Conservation (phyloP, 2,797 vertebrate genomes). For the Lepidocolaptes lacrymiger region DNA sequence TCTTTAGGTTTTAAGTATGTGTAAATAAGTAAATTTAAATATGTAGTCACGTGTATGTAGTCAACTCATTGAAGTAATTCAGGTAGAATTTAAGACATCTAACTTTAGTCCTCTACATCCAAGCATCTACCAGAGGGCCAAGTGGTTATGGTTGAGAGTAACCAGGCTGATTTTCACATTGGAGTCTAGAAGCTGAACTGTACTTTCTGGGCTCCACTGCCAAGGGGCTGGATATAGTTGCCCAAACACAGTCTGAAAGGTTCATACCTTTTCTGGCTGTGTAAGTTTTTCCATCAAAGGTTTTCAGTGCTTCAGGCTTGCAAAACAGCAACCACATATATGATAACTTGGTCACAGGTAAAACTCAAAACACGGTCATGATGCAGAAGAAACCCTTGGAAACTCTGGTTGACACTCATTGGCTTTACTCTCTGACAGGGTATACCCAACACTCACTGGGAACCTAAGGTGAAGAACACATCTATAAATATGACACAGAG, state of each 20-base stretch:
- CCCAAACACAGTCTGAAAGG: background rate
- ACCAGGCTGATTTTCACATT: background rate
- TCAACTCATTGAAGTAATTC: background rate
- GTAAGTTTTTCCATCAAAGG: background rate
- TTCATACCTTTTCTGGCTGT: background rate
- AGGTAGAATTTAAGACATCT: background rate
- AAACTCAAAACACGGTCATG: fast-evolving
- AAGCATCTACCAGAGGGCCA: background rate
- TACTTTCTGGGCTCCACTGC: background rate
- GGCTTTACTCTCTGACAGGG: background rate
- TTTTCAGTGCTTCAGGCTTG: background rate
- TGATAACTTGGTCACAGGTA: background rate
- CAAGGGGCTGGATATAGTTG: fast-evolving
- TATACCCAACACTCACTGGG: background rate
- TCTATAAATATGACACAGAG: background rate
- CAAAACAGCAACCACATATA: background rate
- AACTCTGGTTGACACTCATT: background rate
- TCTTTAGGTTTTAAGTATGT: background rate
- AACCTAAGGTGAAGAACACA: background rate
- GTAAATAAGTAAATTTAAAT: no score
- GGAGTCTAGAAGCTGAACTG: background rate
- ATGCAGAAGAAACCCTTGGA: background rate
- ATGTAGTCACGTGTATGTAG: no score
- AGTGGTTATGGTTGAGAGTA: background rate
- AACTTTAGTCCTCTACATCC: background rate